Conservation (phyloP, 2,797 vertebrate species). For the Acrocephalus scirpaceus region DNA sequence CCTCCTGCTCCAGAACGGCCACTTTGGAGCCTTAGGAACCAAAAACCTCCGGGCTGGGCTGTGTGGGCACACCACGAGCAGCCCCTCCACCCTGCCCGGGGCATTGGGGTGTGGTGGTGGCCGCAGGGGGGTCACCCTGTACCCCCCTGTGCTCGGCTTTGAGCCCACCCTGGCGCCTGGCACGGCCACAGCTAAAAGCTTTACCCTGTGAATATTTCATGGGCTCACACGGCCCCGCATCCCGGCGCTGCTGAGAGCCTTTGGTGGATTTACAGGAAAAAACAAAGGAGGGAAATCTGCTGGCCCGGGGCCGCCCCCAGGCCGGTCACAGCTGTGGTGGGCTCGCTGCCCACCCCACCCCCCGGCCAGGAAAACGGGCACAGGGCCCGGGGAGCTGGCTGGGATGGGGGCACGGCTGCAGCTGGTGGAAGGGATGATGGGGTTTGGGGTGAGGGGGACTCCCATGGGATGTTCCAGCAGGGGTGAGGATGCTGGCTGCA, state of each 20-base stretch:
- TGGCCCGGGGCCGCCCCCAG: background rate
- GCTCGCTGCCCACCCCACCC: conserved; percentile 8
- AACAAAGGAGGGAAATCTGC: background rate
- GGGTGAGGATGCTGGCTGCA: background rate
- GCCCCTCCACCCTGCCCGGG: background rate
- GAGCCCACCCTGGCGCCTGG: background rate
- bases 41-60: background rate
- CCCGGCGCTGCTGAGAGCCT: background rate
- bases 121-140: accelerated
- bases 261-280: conserved; percentile 14
- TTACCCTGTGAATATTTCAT: conserved; percentile 53
- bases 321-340: background rate
- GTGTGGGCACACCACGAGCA: background rate
- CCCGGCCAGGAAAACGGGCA: conserved; percentile 43
- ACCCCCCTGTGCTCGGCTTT: background rate
- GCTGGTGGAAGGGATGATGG: background rate
- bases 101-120: background rate
- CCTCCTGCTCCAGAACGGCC: background rate
- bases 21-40: background rate
- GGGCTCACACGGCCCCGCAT: background rate
- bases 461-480: background rate
- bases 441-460: background rate
- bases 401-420: background rate
- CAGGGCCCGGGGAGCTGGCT: background rate
- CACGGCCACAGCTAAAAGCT: background rate